Evolutionary conservation across 1,140 invertebrate genomes (phyloP).

Genomic region (Sipha flava): DNA sequence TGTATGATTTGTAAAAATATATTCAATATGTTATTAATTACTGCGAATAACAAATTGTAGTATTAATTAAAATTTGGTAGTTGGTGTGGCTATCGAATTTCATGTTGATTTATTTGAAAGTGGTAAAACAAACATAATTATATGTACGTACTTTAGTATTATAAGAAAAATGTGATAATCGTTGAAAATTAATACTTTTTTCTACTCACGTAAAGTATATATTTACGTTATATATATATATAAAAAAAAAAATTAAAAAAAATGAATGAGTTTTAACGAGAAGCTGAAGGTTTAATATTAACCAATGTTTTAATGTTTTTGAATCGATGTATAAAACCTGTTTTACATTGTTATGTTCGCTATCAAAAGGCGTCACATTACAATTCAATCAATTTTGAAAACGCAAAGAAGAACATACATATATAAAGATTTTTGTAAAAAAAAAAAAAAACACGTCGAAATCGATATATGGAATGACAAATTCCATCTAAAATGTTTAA

Average conservation of each 20-base stretch:
- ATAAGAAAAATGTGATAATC: not conserved
- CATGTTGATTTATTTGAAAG: not conserved
- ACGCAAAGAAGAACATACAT: not conserved
- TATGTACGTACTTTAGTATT: not conserved
- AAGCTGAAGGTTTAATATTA: not conserved
- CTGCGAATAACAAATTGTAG: too few species aligned
- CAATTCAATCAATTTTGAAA: not conserved
- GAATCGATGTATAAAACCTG: not conserved
- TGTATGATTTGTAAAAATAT: too few species aligned
- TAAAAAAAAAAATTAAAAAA: not conserved
- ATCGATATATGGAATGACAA: not conserved
- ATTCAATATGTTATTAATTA: too few species aligned
- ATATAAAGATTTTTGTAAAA: not conserved
- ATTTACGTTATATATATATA: not conserved
- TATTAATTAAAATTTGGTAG: too few species aligned
- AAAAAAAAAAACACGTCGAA: not conserved
- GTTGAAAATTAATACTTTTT: not conserved
- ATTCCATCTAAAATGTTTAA: too few species aligned
- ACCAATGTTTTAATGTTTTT: not conserved
- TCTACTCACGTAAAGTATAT: too few species aligned
- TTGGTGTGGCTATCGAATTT: not conserved
- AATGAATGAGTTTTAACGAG: not conserved
- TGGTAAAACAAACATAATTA: not conserved
- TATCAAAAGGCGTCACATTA: slow-evolving; percentile 1
- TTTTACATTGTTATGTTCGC: not conserved